Base-by-base conservation (phyloP, 1,140 invertebrate genomes). In the Dinoponera quadriceps region DNA sequence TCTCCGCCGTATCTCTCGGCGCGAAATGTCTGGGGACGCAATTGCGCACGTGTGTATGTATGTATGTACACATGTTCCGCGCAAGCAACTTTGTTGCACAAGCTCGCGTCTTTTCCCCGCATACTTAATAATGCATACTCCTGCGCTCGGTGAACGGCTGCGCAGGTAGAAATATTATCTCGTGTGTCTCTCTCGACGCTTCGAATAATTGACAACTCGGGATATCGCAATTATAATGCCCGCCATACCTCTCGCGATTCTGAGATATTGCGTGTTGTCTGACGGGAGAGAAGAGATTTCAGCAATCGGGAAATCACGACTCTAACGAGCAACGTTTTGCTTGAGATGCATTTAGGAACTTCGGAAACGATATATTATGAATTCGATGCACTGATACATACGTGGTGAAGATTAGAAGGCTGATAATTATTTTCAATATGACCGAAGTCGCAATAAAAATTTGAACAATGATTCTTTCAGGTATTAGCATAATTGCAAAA, bases 61-160 rank as follows among this genome's bases (percentile, higher is more conserved):
- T 9, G 7, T 9, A 11, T 44, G 7, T 9, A 11, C 38, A 44
- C 38, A 44, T 9, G 62, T 29, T 78, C 33, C 44, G 33, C 22
- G 20, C 0, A n/a, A n/a, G 20, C 13, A 48, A 59, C 13, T 25
- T 44, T 38, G 33, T 71, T 78, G 49, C 75, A 69, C 75, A 78
- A 78, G 63, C 13, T 20, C 44, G 14, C 20, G 3, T 55, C 49
- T 69, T 78, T 80, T 80, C 71, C 59, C 75, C 51, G 33, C 51
- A 33, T 33, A 33, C 13, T 78, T 68, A 78, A 57, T 68, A 44
- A 0, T 22, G 33, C 20, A 2, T 20, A 57, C 27, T 78, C 65
- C 29, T 33, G 59, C 27, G 25, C 29, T 66, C 16, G 63, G 33
- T 57, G 63, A 78, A 57, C 20, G 74, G 63, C 48, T 54, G 20